Evolutionary conservation across 2,888 invertebrate genomes (phyloP).

Genomic region (Choristoneura rosaceana): DNA sequence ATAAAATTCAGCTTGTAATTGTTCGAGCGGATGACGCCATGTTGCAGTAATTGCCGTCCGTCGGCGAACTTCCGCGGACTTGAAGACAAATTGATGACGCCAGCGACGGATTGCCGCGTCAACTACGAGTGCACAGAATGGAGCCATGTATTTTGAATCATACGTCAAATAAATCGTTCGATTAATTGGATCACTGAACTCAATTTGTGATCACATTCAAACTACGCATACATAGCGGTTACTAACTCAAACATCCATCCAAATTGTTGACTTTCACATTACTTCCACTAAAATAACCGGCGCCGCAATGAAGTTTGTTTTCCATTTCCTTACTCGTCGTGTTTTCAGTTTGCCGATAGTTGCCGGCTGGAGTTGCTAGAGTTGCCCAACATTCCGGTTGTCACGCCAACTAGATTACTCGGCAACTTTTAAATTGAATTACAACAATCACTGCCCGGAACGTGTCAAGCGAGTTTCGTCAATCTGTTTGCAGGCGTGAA

Average conservation of each 20-base stretch:
- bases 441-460: background rate
- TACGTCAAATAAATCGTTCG: too few relatives aligned
- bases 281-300: slow-evolving; percentile 12
- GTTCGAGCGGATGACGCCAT: background rate
- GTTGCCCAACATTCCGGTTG: background rate
- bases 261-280: slow-evolving; percentile 14
- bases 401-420: slow-evolving; percentile 8
- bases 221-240: background rate
- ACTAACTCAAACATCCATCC: slow-evolving; percentile 4
- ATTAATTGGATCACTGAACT: too few relatives aligned
- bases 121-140: background rate
- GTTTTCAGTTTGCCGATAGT: slow-evolving; percentile 12
- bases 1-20: background rate
- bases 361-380: slow-evolving; percentile 3
- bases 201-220: background rate
- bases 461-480: background rate
- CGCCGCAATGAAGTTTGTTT: slow-evolving; percentile 9
- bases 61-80: slow-evolving; percentile 5
- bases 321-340: slow-evolving; percentile 3
- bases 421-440: slow-evolving; percentile 9
- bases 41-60: slow-evolving; percentile 6
- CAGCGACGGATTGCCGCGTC: too few relatives aligned
- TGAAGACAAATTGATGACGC: slow-evolving; percentile 4
- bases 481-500: background rate
- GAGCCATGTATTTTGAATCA: slow-evolving; percentile 4